These are phyloP conservation scores for Schizotus pectinicornis DNA, from an alignment of 2,888 invertebrate genomes.

Conservation along the genomic window DNA sequence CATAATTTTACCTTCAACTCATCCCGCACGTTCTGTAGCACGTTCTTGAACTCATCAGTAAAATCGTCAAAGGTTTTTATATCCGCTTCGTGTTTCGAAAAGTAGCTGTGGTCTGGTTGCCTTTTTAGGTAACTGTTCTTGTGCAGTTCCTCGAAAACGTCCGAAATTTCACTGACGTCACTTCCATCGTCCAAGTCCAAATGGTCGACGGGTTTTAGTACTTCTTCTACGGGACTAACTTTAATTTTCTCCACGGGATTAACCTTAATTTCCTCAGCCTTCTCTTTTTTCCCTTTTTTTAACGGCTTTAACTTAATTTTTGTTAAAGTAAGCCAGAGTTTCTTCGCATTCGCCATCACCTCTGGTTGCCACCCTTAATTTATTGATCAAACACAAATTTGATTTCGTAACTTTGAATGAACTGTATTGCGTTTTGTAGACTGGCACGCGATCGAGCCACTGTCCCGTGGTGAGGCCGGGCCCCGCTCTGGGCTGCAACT, in stretches of 20 bases:
- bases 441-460: constrained; percentile 70
- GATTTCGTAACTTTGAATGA: no score
- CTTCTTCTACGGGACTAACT: constrained; percentile 27
- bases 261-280: constrained; percentile 13
- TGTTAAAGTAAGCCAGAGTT: constrained; percentile 1
- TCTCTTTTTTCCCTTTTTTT: constrained; percentile 3
- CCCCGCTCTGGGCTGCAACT: constrained; percentile 86
- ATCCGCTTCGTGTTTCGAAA: constrained; percentile 47
- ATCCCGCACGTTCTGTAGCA: constrained; percentile 39
- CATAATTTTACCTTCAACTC: constrained; percentile 39
- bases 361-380: background rate
- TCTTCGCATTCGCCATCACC: background rate
- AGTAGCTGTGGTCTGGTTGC: constrained; percentile 30
- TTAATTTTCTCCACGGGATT: constrained; percentile 26
- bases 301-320: constrained; percentile 7
- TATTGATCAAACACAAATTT: constrained; percentile 49
- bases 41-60: constrained; percentile 45
- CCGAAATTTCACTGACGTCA: constrained; percentile 41
- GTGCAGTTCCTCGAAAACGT: constrained; percentile 42
- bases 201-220: constrained; percentile 35
- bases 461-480: constrained; percentile 84
- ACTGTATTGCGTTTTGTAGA: no score
- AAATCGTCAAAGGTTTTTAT: constrained; percentile 43
- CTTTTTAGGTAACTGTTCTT: constrained; percentile 33
- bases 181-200: constrained; percentile 32